Evolutionary conservation across 2,888 invertebrate genomes (phyloP), one percentile per base, ranked within the genome.

Genomic region (Caenorhabditis virilis): DNA sequence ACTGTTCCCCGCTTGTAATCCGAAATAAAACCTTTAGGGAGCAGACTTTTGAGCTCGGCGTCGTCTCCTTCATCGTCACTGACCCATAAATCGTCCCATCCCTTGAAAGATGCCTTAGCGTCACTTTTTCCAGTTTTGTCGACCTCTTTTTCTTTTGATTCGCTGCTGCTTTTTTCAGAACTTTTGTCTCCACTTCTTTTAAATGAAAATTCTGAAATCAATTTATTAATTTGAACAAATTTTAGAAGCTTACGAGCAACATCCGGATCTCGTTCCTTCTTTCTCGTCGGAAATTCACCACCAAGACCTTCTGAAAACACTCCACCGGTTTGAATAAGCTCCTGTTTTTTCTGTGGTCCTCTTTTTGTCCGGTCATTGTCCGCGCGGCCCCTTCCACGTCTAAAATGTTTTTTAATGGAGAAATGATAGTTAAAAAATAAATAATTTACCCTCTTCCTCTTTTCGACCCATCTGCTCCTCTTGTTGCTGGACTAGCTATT

Each of bases 271-370:
- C 47, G 51, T 5, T 51, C 48, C 20, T 38, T 54, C 26, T 51
- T 67, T 27, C 42, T 41, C 6, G 50, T 20, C n/a, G 65, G 59
- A 25, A 52, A 56, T 16, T 53, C 65, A n/a, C 59, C 61, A 25
- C 59, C 55, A 0, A 71, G 46, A 16, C 71, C 71, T 42, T 68
- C 68, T 1, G 71, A 71, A 30, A 71, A 71, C 18, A 72, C 61
- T 59, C 69, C 69, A 15, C 67, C 62, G 11, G 72, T 65, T 49
- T 69, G 69, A 51, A 74, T 74, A 6, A 74, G 56, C 20, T 62
- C 74, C 26, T 55, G 71, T 38, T 50, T 36, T n/a, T 38, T 58
- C 26, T 59, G 50, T 23, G 50, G 35, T 22, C 52, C 56, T 33
- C 52, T 27, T 20, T 57, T 52, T 54, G 62, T 43, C 23, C 63